Evolutionary conservation across 2,797 vertebrate genomes (phyloP).

Genomic region (Tragelaphus oryx): DNA sequence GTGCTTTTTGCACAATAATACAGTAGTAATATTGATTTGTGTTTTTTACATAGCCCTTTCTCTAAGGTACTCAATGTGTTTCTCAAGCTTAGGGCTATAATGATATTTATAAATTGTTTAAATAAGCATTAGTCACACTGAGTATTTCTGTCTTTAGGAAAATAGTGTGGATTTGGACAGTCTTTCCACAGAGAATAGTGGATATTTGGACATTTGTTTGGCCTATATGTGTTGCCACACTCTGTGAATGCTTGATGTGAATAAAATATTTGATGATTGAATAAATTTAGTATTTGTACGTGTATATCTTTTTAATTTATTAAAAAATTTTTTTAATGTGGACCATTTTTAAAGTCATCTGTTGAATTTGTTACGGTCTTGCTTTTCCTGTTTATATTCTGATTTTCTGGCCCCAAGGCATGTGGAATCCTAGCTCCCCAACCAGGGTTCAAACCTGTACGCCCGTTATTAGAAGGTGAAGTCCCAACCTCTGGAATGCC

Average conservation of each 20-base stretch:
- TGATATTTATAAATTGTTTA: conserved; percentile 40
- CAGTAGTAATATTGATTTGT: not conserved
- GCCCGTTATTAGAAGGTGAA: not conserved
- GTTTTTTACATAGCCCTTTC: conserved; percentile 28
- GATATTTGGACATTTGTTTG: not conserved
- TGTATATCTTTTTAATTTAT: not conserved
- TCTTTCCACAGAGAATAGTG: not conserved
- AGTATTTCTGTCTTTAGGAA: conserved; percentile 1
- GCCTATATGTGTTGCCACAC: not conserved
- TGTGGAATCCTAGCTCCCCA: not conserved
- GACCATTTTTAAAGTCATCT: not conserved
- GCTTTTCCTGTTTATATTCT: not conserved
- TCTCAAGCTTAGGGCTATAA: not conserved
- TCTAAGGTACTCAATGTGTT: not conserved
- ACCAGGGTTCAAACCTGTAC: not conserved
- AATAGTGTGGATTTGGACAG: not conserved
- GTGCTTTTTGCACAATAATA: conserved; percentile 8
- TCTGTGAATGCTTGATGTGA: conserved; percentile 10
- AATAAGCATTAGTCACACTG: not conserved
- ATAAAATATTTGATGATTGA: conserved; percentile 8
- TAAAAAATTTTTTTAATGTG: not conserved
- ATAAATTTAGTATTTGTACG: not conserved
- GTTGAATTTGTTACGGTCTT: not conserved
- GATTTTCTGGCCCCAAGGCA: not conserved
- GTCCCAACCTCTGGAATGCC: not conserved